These are phyloP conservation scores for Buphagus erythrorhynchus DNA, from an alignment of 2,797 vertebrate species.

Conservation along the genomic window DNA sequence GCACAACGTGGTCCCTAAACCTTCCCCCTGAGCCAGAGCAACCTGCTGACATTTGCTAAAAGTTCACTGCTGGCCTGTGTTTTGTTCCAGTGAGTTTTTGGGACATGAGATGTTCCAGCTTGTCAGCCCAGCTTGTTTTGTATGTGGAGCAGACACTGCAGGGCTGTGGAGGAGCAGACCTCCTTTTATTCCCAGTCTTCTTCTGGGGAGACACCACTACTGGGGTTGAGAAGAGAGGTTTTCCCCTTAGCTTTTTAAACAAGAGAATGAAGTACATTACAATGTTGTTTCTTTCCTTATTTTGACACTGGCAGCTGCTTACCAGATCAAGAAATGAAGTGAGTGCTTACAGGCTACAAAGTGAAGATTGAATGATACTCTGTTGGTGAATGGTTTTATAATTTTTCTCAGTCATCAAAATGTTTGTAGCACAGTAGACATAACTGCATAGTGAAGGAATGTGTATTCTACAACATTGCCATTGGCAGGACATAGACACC, in stretches of 20 bases:
- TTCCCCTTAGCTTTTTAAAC: not conserved
- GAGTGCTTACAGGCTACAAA: not conserved
- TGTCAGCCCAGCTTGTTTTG: not conserved
- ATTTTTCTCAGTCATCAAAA: constrained; percentile 9
- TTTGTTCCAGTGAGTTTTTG: not conserved
- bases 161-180: not conserved
- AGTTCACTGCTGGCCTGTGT: not conserved
- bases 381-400: not conserved
- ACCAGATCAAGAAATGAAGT: not conserved
- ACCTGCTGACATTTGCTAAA: not conserved
- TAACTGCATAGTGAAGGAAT: constrained; percentile 65
- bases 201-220: not conserved
- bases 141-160: not conserved
- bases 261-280: not conserved
- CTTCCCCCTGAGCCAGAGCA: not conserved
- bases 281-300: not conserved
- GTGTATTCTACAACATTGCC: not conserved
- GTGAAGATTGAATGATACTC: not conserved
- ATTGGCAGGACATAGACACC: constrained; percentile 15
- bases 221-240: not conserved
- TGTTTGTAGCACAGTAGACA: not conserved
- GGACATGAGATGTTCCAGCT: not conserved
- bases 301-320: not conserved
- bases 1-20: not conserved
- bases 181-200: not conserved